Evolutionary conservation across 2,797 vertebrate species (phyloP), one percentile per base, ranked within the genome.

Genomic region (Tenualosa thibaudeaui): DNA sequence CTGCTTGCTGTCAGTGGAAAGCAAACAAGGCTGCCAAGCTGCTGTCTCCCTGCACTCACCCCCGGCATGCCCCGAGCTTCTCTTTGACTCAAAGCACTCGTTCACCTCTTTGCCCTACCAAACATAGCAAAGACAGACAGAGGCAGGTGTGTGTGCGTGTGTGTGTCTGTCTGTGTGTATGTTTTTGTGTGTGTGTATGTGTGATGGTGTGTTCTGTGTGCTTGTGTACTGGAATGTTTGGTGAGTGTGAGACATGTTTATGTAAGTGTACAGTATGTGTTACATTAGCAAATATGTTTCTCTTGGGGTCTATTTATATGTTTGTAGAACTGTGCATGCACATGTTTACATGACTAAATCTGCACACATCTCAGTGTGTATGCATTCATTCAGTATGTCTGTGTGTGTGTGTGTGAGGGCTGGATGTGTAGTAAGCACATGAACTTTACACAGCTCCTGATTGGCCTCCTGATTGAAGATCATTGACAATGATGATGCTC

Each of bases 41-140:
- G 54, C 90, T 90, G 94, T 97, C 96, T 95, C 90, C 95, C 96
- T 96, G 96, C 93, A 89, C 95, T 90, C 93, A 97, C 97, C 98
- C 97, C 95, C 96, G 98, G 97, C 97, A 96, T 89, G 95, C 97
- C 95, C 94, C 94, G 89, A 99, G 97, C 97, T 96, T 94, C 93
- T 94, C 97, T 98, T 96, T 97, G 96, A 97, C 96, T 97, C 93
- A 97, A 97, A 97, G 95, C 94, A 93, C 95, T 96, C 96, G 95
- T 97, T 96, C 95, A 94, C 95, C 95, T 95, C 96, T 96, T 95
- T 96, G 95, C 96, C 95, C 95, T 96, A 96, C 96, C 95, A 96
- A 93, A 94, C 96, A 95, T 88, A 84, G 84, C 81, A 82, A n/a
- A 83, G 51, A 83, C 31, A 83, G 17, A 60, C 82, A 62, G 22